Evolutionary conservation across 2,888 invertebrate genomes (phyloP).

Genomic region (Melinaea marsaeus): DNA sequence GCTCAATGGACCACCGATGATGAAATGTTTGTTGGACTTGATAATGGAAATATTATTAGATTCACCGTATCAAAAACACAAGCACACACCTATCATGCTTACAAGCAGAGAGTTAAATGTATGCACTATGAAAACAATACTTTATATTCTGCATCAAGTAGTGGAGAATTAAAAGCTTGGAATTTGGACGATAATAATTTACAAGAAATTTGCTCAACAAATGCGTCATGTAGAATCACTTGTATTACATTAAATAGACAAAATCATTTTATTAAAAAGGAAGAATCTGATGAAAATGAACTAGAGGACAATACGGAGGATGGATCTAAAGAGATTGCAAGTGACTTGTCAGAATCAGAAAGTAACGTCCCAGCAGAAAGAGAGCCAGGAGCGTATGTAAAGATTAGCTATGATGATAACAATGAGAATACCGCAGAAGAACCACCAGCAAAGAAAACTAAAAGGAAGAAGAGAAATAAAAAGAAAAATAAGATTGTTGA

Average conservation of each 20-base stretch:
- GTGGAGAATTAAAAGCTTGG: slow-evolving; percentile 89
- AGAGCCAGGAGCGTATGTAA: slow-evolving; percentile 64
- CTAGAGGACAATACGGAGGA: slow-evolving; percentile 34
- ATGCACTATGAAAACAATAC: slow-evolving; percentile 76
- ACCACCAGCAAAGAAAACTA: slow-evolving; percentile 50
- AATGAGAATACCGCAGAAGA: slow-evolving; percentile 43
- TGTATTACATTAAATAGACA: slow-evolving; percentile 81
- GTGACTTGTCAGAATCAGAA: slow-evolving; percentile 46
- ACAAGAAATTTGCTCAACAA: slow-evolving; percentile 76
- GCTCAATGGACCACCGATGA: slow-evolving; percentile 83
- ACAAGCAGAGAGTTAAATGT: slow-evolving; percentile 83
- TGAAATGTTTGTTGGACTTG: slow-evolving; percentile 83
- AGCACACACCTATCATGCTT: slow-evolving; percentile 72
- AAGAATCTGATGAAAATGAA: slow-evolving; percentile 45
- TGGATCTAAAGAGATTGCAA: slow-evolving; percentile 37
- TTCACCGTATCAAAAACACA: slow-evolving; percentile 74
- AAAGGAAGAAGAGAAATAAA: slow-evolving; percentile 62
- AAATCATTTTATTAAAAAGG: slow-evolving; percentile 60
- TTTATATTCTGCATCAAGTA: slow-evolving; percentile 85
- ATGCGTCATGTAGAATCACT: slow-evolving; percentile 84
- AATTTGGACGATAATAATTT: slow-evolving; percentile 56
- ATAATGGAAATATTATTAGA: slow-evolving; percentile 83
- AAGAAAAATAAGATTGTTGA: slow-evolving; percentile 43
- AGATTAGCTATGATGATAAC: slow-evolving; percentile 59
- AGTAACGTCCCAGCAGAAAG: slow-evolving; percentile 43